Evolutionary conservation across 2,797 vertebrate species (phyloP), one percentile per base, ranked within the genome.

Genomic region (Brachyrhaphis roseni): DNA sequence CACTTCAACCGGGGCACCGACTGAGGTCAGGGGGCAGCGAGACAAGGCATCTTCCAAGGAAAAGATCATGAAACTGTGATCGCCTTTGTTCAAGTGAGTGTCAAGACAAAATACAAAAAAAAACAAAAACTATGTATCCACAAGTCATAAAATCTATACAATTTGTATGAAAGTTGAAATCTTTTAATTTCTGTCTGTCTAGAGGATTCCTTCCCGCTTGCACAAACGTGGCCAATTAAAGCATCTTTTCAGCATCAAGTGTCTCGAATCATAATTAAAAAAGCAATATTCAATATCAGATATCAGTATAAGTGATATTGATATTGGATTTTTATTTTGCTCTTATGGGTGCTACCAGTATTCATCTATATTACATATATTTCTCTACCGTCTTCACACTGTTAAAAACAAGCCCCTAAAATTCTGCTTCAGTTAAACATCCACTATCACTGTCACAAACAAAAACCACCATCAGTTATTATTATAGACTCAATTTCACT

Each of bases 1-100:
- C 94, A 91, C 76, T 98, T 99, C 75, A 89, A 91, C 85, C 83
- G 13, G 23, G 74, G 46, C 20, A 1, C 70, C 59, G 74, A 89
- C 83, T 91, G 88, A 92, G 66, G 62, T 34, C 41, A 0, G 72
- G 1, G 15, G 28, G 49, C n/a, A 4, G 13, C 10, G 62, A 77
- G 31, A 59, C 1, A 13, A 75, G n/a, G 46, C 34, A 20, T 88
- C 83, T 84, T 86, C 71, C 55, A 76, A 23, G 62, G 47, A 76
- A 72, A 39, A n/a, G 39, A 76, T 72, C 79, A 53, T 1, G 39
- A 72, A 47, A 26, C 46, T 62, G 34, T 12, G 74, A 68, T 81
- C 83, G 18, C 16, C 2, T 83, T 73, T 55, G 72, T 85, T 78
- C 85, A 81, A 76, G 90, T 89, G 55, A 87, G 47, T 45, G 0